These are phyloP conservation scores for Melospiza georgiana DNA, from an alignment of 2,113 vertebrate genomes.

Conservation along the genomic window DNA sequence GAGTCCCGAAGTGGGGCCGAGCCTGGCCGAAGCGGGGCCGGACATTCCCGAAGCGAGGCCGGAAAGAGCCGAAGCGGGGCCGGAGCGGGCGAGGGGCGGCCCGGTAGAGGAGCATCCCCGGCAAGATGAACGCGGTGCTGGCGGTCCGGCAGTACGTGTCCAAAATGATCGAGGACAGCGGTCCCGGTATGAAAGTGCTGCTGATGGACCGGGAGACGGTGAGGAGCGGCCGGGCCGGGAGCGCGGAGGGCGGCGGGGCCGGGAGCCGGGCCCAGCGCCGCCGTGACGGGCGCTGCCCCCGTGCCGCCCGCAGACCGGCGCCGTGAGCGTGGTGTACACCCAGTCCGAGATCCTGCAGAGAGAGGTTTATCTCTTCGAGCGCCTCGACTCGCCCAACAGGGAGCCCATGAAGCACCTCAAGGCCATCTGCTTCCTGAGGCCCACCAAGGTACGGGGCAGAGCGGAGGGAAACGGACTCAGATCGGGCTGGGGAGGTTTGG, in stretches of 20 bases:
- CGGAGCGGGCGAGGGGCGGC: not conserved
- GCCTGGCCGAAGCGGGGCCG: too few relatives aligned
- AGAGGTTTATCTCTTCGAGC: conserved; percentile 96
- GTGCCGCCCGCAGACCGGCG: conserved; percentile 80
- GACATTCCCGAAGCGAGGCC: too few relatives aligned
- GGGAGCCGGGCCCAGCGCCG: not conserved
- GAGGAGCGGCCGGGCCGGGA: conserved; percentile 57
- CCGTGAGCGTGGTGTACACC: conserved; percentile 94
- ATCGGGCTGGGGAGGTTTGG: too few relatives aligned
- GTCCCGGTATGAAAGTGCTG: conserved; percentile 95
- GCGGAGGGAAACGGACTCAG: not conserved
- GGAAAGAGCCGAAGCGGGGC: too few relatives aligned
- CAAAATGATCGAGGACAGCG: conserved; percentile 96
- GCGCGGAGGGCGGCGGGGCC: not conserved
- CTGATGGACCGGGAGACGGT: conserved; percentile 98
- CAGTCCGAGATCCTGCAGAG: conserved; percentile 97
- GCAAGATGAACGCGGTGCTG: conserved; percentile 89
- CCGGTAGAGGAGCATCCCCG: not conserved
- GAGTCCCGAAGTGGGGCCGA: too few relatives aligned
- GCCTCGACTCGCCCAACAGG: conserved; percentile 88
- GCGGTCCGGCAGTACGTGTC: conserved; percentile 94
- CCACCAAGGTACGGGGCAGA: conserved; percentile 83
- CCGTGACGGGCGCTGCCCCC: not conserved
- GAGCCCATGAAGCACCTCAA: conserved; percentile 96
- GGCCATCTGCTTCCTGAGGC: conserved; percentile 92